Conservation (phyloP, 2,888 invertebrate genomes). For the Heliconius charithonia region DNA sequence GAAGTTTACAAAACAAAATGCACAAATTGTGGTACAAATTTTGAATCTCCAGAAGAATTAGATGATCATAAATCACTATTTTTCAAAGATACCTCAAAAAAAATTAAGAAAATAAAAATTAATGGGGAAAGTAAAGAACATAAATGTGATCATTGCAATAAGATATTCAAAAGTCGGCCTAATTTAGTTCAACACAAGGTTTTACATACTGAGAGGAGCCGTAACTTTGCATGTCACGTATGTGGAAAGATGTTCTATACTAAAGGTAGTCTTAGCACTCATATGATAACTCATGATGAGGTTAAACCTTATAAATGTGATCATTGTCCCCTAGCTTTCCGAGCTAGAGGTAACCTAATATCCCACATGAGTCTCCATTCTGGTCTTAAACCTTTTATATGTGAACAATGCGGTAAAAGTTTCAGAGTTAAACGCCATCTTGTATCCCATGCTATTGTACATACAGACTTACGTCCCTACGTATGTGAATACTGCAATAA, state of each 20-base stretch:
- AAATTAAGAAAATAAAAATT: conserved; percentile 31
- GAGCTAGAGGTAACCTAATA: conserved; percentile 73
- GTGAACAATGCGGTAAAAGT: conserved; percentile 77
- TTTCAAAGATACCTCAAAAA: conserved; percentile 53
- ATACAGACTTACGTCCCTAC: conserved; percentile 77
- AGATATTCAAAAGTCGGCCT: conserved; percentile 72
- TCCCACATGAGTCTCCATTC: conserved; percentile 75
- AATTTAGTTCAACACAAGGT: conserved; percentile 71
- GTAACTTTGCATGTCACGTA: conserved; percentile 75
- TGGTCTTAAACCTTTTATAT: conserved; percentile 73
- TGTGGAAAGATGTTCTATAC: conserved; percentile 81
- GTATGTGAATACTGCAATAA: conserved; percentile 75
- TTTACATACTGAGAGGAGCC: conserved; percentile 74
- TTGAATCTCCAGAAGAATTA: conserved; percentile 63
- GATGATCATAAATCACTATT: conserved; percentile 69
- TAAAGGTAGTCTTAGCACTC: conserved; percentile 73
- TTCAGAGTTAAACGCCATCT: conserved; percentile 75
- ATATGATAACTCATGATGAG: conserved; percentile 74
- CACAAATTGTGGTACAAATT: conserved; percentile 65
- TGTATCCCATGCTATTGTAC: conserved; percentile 78
- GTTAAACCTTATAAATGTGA: conserved; percentile 74
- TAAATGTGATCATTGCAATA: conserved; percentile 71
- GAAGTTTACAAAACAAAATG: conserved; percentile 58
- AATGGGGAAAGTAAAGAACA: conserved; percentile 52
- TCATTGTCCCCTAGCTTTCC: conserved; percentile 72